A percentile compares a stretch with the other conserved stretches of the same genome.
These are phyloP conservation scores for Hololepta plana DNA, from an alignment of 2,888 invertebrate species.

Conservation along the genomic window DNA sequence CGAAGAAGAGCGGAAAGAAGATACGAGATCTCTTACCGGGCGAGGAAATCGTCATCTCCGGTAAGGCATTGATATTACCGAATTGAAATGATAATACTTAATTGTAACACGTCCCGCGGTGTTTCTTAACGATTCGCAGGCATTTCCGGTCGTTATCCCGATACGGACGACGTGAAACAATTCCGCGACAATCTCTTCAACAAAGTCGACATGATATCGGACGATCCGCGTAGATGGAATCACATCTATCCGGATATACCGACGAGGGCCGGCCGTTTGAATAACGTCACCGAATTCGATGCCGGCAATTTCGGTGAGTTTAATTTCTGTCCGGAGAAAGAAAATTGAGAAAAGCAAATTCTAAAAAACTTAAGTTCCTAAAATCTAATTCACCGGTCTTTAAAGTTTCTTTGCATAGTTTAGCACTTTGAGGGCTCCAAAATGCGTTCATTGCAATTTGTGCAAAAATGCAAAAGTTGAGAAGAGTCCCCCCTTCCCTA, in stretches of 20 bases:
- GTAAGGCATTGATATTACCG: too few relatives aligned
- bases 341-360: too few relatives aligned
- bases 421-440: too few relatives aligned
- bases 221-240: conserved; percentile 60
- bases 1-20: too few relatives aligned
- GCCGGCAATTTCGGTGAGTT: conserved; percentile 33
- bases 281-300: conserved; percentile 33
- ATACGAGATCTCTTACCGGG: too few relatives aligned
- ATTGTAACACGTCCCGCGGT: neutral
- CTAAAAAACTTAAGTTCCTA: too few relatives aligned
- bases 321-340: too few relatives aligned
- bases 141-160: conserved; percentile 56
- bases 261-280: conserved; percentile 46
- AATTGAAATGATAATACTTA: neutral
- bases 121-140: conserved; percentile 10
- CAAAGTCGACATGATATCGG: conserved; percentile 70
- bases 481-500: too few relatives aligned
- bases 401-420: too few relatives aligned
- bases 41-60: conserved; percentile 47
- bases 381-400: too few relatives aligned
- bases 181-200: conserved; percentile 52
- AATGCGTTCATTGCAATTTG: too few relatives aligned
- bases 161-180: conserved; percentile 53
- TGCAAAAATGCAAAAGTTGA: too few relatives aligned
- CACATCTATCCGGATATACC: conserved; percentile 39